phyloP scores from a whole-genome alignment of 1,140 invertebrate genomes.

The Campodea augens region DNA sequence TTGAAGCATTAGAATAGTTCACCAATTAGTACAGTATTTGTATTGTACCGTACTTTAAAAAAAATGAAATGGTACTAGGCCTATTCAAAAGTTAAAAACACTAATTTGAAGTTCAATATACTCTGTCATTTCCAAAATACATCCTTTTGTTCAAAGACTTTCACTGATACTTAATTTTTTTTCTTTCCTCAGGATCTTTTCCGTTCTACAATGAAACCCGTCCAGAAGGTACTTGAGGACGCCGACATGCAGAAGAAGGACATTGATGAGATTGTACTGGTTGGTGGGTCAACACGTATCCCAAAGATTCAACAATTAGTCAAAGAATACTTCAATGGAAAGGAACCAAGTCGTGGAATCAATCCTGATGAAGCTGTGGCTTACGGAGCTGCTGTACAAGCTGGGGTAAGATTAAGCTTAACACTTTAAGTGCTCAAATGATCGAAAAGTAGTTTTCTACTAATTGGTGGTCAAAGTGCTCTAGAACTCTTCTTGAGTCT shows the following conservation, averaged over 20 bases:
- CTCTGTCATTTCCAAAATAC: neutral
- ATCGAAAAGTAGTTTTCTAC: too few species aligned
- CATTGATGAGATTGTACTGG: slow-evolving; percentile 95
- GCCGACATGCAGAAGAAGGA: slow-evolving; percentile 98
- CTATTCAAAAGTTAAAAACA: neutral
- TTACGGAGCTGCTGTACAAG: slow-evolving; percentile 97
- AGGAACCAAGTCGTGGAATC: slow-evolving; percentile 92
- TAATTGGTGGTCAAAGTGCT: too few species aligned
- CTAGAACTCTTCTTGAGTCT: too few species aligned
- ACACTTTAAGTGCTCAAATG: too few species aligned
- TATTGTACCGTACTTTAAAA: too few species aligned
- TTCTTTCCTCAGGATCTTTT: slow-evolving; percentile 55
- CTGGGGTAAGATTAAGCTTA: too few species aligned
- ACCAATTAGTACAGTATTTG: too few species aligned
- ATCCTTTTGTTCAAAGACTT: neutral
- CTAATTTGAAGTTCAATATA: neutral
- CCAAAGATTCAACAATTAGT: slow-evolving; percentile 97
- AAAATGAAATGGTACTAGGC: neutral
- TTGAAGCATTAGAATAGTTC: too few species aligned
- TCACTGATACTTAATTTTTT: slow-evolving; percentile 11
- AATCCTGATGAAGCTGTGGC: slow-evolving; percentile 98
- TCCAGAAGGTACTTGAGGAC: slow-evolving; percentile 95
- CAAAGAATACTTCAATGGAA: slow-evolving; percentile 95
- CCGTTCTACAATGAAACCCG: slow-evolving; percentile 93
- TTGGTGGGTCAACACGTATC: slow-evolving; percentile 97